Conservation (phyloP, 2,113 vertebrate genomes). For the Benitochromis conjunctus region DNA sequence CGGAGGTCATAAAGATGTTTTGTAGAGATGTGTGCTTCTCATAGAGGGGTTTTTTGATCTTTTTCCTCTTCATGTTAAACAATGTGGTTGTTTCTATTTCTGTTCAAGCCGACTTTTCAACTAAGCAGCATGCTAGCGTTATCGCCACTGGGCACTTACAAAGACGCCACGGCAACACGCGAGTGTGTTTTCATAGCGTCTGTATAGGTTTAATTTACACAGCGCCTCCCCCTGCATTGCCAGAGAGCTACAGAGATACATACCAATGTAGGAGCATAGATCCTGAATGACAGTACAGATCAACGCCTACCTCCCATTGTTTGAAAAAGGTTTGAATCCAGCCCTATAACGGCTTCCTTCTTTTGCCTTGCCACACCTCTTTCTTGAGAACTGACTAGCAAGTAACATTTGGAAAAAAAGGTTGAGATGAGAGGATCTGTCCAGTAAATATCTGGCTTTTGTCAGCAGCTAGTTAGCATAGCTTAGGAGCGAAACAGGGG, state of each 20-base stretch:
- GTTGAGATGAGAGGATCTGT: background rate
- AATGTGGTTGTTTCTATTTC: background rate
- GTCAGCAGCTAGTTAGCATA: background rate
- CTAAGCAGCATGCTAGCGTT: background rate
- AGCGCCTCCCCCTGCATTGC: background rate
- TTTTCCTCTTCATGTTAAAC: background rate
- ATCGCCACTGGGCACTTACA: background rate
- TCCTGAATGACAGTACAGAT: background rate
- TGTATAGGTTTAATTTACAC: background rate
- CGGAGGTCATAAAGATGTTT: background rate
- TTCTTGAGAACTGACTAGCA: background rate
- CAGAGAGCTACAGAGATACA: background rate
- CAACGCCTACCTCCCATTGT: background rate
- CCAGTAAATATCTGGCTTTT: background rate
- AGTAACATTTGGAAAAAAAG: background rate
- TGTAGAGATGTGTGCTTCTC: background rate
- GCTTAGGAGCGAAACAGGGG: background rate
- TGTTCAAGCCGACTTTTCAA: background rate
- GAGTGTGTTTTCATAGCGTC: background rate
- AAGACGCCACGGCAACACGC: background rate
- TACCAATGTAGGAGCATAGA: background rate
- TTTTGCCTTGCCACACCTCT: background rate
- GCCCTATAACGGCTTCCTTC: background rate
- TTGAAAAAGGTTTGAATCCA: background rate
- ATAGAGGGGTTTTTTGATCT: background rate